These are phyloP conservation scores for Peucedramus taeniatus DNA, from an alignment of 2,113 vertebrate genomes.

Conservation along the genomic window DNA sequence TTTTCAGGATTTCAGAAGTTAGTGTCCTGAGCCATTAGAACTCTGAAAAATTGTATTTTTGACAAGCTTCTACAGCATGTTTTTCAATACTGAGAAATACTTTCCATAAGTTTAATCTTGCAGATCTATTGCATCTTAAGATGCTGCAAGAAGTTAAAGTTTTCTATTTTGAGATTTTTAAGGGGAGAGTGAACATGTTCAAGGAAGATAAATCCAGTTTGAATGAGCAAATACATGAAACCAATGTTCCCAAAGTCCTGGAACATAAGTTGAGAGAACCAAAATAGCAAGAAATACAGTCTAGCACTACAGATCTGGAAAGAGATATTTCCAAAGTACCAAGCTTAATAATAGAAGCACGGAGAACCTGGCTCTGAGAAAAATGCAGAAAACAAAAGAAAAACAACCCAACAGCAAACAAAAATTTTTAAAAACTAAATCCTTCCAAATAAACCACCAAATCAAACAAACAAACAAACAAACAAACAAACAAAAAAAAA, in stretches of 20 bases:
- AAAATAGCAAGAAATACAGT: neutral
- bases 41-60: neutral
- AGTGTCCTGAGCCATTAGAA: neutral
- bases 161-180: neutral
- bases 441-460: neutral
- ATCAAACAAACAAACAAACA: rapidly evolving
- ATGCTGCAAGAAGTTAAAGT: neutral
- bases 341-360: neutral
- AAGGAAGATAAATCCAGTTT: neutral
- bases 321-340: neutral
- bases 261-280: neutral
- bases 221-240: neutral
- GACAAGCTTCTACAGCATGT: neutral
- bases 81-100: neutral
- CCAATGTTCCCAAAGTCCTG: neutral
- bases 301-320: neutral
- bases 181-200: neutral
- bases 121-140: neutral
- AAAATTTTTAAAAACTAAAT: neutral
- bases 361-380: neutral
- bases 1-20: neutral
- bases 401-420: neutral
- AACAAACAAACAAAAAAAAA: rapidly evolving
- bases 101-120: neutral
- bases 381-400: neutral